Base-by-base conservation (phyloP, 2,797 vertebrate species). In the Menidia menidia region DNA sequence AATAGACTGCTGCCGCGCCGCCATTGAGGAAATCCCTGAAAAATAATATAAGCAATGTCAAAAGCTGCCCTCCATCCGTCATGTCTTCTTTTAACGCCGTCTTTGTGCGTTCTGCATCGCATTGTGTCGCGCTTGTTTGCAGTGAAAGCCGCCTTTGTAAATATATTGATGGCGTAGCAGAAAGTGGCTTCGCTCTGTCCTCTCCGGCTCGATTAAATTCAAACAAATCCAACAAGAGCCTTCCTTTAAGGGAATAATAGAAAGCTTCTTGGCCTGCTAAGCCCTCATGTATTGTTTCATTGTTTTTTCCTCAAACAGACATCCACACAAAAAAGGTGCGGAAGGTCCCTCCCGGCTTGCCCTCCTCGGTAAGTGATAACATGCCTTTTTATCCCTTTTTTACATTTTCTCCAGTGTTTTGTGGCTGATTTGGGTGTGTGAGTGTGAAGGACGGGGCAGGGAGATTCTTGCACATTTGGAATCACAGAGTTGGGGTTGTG, bases 311-410 rank as follows among this genome's bases (percentile, higher is more conserved):
- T 74, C 59, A 70, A 93, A 87, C 93, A 98, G 97, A 98, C 74
- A 94, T 97, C 78, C 97, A 97, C 83, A 93, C 96, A 88, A 98
- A 98, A 94, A 98, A 98, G 94, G 96, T 98, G 76, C 95, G 97
- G 41, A 98, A 98, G 90, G 97, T 98, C 86, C 97, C 97, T 71
- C 97, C 97, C 31, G 97, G 97, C 83, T 94, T 98, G 92, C 97
- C 97, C 19, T 98, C 97, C 68, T 98, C 97, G 73, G 97, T 98
- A 95, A 98, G 97, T 97, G 62, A 84, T 71, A 70, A 54, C 43
- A 56, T 71, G 16, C n/a, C 30, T 33, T 44, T 69, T 8, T 25
- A 13, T 25, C 25, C 25, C 25, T 25, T 25, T 25, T 25, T 25
- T 25, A 25, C 25, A 47, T 60, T 33, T 19, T 14, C 5, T 48